Percentiles rank a stretch among this genome's conserved stretches.
These are phyloP conservation scores for Silurus aristotelis DNA, from an alignment of 2,797 vertebrate genomes.

Conservation along the genomic window DNA sequence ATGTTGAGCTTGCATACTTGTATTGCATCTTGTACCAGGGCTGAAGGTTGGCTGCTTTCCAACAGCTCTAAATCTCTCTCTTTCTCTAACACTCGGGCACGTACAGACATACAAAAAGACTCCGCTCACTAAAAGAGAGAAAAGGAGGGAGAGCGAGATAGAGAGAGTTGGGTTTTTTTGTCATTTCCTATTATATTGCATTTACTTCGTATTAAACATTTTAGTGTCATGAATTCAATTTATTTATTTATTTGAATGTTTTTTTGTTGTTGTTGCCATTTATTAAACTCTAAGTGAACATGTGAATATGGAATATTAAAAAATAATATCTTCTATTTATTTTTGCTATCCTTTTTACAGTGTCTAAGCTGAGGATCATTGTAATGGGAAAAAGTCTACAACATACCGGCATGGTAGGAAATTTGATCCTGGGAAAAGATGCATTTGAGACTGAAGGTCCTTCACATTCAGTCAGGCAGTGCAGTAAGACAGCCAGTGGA, in stretches of 20 bases:
- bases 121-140: too few relatives aligned
- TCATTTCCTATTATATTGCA: too few relatives aligned
- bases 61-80: too few relatives aligned
- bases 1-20: too few relatives aligned
- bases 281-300: neutral
- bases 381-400: neutral
- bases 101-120: too few relatives aligned
- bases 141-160: rapidly evolving
- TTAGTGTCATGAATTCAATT: too few relatives aligned
- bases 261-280: neutral
- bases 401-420: neutral
- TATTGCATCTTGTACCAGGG: too few relatives aligned
- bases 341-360: neutral
- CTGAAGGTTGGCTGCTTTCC: too few relatives aligned
- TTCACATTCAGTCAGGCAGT: neutral
- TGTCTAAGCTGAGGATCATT: constrained; percentile 16
- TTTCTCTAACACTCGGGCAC: too few relatives aligned
- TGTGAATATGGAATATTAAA: neutral
- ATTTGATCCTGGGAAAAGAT: neutral
- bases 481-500: neutral
- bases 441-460: constrained; percentile 1
- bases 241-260: too few relatives aligned
- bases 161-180: too few relatives aligned
- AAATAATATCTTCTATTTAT: neutral
- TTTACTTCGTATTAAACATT: too few relatives aligned